Base-by-base conservation (phyloP, 2,797 vertebrate genomes). In the Anableps anableps region DNA sequence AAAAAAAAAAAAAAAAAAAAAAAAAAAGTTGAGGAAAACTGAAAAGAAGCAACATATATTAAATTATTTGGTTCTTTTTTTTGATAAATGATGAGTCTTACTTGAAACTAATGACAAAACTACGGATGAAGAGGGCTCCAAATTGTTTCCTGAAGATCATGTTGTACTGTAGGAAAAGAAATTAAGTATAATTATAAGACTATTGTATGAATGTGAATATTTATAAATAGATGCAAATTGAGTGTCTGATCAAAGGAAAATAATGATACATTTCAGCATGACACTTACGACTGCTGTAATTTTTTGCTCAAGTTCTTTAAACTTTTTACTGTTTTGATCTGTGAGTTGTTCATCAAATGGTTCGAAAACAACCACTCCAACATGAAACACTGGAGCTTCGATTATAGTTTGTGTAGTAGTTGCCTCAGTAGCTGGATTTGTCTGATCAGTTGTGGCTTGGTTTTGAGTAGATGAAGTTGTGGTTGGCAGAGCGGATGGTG, bases 251-350 rank as follows among this genome's bases (percentile, higher is more conserved):
- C 1, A 60, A 5, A 60, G 17, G 14, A 31, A 1, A 5, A n/a
- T 3, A 73, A 50, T 4, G 17, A 34, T 2, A 31, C 2, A 34
- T 50, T 73, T 34, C 4, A 50, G 7, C 1, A 26, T 23, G 36
- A 4, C 60, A 82, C 86, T 81, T 5, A 91, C 87, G n/a, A 64
- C 4, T 5, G 0, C 0, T 5, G 74, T 43, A 38, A 91, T 38
- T 72, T 0, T 1, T 21, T 1, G 0, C 0, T 23, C 74, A 11
- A 91, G 81, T 0, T 0, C 1, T 8, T 8, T 11, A 31, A 74
- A 91, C 41, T 55, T 0, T 9, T 0, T 0, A 4, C 79, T 86
- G 5, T 0, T 36, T 17, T 0, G 3, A 71, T 88, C 0, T 0
- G 0, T 5, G 0, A 81, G 45, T 9, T 21, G 10, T 29, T 0